Evolutionary conservation across 2,888 invertebrate species (phyloP).

Genomic region (Chouioia cunea): DNA sequence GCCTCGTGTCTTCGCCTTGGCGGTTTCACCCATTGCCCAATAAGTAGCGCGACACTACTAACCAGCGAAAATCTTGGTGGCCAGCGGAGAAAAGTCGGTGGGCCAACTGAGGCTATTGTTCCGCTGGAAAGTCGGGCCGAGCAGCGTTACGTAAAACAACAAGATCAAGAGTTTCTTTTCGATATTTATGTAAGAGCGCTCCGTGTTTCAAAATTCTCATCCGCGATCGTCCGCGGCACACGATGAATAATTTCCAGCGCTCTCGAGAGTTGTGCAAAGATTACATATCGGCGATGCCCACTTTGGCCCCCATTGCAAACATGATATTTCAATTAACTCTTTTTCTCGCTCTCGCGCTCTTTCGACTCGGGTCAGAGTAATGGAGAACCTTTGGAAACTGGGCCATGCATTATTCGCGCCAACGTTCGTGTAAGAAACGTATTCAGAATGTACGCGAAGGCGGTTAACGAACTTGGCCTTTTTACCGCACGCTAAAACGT

Average conservation of each 20-base stretch:
- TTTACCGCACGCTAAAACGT: neutral
- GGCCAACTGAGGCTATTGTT: conserved; percentile 21
- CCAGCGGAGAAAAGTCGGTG: neutral
- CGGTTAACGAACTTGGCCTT: no score
- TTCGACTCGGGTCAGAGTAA: no score
- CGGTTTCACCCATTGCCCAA: conserved; percentile 15
- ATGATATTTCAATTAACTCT: no score
- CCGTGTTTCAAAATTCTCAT: conserved; percentile 29
- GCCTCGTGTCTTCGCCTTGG: neutral
- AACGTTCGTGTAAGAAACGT: no score
- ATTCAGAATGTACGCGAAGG: no score
- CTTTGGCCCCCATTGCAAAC: no score
- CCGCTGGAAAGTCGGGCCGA: conserved; percentile 21
- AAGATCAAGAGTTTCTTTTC: conserved; percentile 22
- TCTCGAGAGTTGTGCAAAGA: no score
- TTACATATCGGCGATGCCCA: no score
- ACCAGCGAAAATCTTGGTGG: neutral
- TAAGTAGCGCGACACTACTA: neutral
- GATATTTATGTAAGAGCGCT: conserved; percentile 36
- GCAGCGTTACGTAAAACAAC: conserved; percentile 24
- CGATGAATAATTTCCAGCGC: neutral
- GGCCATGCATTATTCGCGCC: no score
- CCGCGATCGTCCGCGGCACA: neutral
- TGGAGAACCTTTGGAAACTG: no score
- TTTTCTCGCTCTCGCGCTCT: no score